Percentiles rank a stretch among this genome's conserved stretches.
These are phyloP conservation scores for Nemopilema nomurai DNA, from an alignment of 30 jellyfish, hydroid and myxozoan species.

Conservation along the genomic window DNA sequence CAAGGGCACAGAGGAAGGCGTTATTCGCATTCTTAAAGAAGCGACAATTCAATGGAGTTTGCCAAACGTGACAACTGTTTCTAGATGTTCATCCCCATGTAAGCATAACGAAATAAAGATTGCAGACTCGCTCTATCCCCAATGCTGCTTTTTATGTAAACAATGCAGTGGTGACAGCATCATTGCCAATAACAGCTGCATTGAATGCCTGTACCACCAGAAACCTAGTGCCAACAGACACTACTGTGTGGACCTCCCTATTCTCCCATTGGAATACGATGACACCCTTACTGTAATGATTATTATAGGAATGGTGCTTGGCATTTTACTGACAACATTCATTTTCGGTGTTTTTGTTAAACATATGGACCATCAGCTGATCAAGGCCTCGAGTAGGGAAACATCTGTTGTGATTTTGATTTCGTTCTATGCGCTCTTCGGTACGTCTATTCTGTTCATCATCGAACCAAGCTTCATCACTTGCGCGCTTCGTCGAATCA, in stretches of 20 bases:
- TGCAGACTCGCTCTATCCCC: constrained; percentile 9
- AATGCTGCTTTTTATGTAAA: constrained; percentile 41
- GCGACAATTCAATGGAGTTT: constrained; percentile 2
- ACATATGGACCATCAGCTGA: constrained; percentile 17
- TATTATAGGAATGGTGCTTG: constrained; percentile 12
- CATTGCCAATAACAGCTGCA: constrained; percentile 30
- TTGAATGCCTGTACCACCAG: constrained; percentile 17
- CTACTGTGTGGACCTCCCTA: constrained; percentile 26
- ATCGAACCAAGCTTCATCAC: constrained; percentile 8
- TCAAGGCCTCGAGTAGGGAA: constrained; percentile 63
- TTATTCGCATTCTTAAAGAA: no score
- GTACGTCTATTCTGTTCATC: constrained; percentile 30
- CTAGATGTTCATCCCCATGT: constrained; percentile 55
- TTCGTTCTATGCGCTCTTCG: constrained; percentile 26
- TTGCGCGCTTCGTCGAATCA: constrained; percentile 52
- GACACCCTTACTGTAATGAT: background rate
- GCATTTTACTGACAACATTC: constrained; percentile 24
- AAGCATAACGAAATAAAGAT: constrained; percentile 14
- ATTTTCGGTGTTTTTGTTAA: constrained; percentile 7
- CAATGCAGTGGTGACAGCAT: constrained; percentile 18
- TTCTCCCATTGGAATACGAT: background rate
- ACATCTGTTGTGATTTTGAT: constrained; percentile 14
- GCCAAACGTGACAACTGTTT: background rate
- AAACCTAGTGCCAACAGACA: constrained; percentile 4
- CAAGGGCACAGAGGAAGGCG: background rate